These are phyloP conservation scores for Plagodis pulveraria DNA, from an alignment of 2,888 invertebrate species.

Conservation along the genomic window DNA sequence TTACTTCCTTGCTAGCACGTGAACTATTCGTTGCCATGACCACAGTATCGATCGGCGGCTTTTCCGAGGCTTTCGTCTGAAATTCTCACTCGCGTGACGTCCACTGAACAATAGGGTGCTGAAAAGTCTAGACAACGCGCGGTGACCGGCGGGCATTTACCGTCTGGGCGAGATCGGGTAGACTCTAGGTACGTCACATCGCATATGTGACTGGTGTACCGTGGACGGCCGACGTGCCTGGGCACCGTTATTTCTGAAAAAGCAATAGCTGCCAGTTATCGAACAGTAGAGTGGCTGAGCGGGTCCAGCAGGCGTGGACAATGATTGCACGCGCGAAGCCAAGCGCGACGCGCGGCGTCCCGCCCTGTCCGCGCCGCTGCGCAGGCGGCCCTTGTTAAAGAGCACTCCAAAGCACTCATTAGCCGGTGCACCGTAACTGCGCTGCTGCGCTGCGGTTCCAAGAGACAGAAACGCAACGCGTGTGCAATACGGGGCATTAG, in stretches of 20 bases:
- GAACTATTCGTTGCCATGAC: constrained; percentile 80
- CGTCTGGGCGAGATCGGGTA: constrained; percentile 32
- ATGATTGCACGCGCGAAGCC: constrained; percentile 78
- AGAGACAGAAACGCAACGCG: constrained; percentile 70
- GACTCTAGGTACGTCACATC: constrained; percentile 36
- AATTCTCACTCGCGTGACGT: constrained; percentile 77
- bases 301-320: constrained; percentile 68
- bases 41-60: constrained; percentile 81
- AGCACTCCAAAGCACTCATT: constrained; percentile 71
- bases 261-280: constrained; percentile 52
- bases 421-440: constrained; percentile 78
- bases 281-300: constrained; percentile 47
- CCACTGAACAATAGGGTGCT: constrained; percentile 72
- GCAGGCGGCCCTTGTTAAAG: constrained; percentile 74
- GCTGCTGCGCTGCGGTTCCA: constrained; percentile 55
- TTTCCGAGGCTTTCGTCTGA: constrained; percentile 80
- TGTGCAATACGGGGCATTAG: constrained; percentile 78
- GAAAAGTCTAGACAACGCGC: constrained; percentile 59
- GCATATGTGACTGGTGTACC: constrained; percentile 43
- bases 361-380: constrained; percentile 53
- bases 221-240: constrained; percentile 42
- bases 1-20: constrained; percentile 67
- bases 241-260: constrained; percentile 50
- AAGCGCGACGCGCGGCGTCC: constrained; percentile 70
- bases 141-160: constrained; percentile 33